These are phyloP conservation scores for Scaptomyza polygonia DNA, from an alignment of 2,888 invertebrate species.

Conservation along the genomic window DNA sequence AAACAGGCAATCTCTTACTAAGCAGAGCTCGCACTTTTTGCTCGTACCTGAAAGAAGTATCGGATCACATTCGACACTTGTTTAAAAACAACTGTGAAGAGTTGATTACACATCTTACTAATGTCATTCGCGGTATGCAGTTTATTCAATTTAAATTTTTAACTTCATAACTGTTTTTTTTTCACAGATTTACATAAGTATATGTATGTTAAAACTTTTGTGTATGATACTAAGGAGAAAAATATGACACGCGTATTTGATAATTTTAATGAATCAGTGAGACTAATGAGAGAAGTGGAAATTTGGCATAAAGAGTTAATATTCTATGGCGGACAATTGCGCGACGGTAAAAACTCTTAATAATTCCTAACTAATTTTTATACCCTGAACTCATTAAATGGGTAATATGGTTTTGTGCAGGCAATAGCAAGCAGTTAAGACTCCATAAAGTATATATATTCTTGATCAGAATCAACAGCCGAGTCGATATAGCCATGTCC, in stretches of 20 bases:
- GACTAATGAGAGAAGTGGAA: slow-evolving; percentile 88
- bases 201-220: no score
- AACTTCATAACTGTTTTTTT: neutral
- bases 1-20: slow-evolving; percentile 87
- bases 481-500: no score
- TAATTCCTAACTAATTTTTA: no score
- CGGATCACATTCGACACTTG: slow-evolving; percentile 89
- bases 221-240: no score
- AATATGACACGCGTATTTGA: slow-evolving; percentile 87
- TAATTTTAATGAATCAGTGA: slow-evolving; percentile 88
- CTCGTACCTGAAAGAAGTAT: slow-evolving; percentile 89
- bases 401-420: no score
- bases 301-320: slow-evolving; percentile 88
- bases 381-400: no score
- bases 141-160: neutral
- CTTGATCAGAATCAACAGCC: no score
- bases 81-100: slow-evolving; percentile 90
- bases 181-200: neutral
- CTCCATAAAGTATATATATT: no score
- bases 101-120: slow-evolving; percentile 87
- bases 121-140: slow-evolving; percentile 87
- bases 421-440: no score
- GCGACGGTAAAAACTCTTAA: slow-evolving; percentile 86
- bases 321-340: slow-evolving; percentile 89
- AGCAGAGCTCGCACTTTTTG: slow-evolving; percentile 88